Conservation (phyloP, 2,888 invertebrate genomes). For the Altica lythri region DNA sequence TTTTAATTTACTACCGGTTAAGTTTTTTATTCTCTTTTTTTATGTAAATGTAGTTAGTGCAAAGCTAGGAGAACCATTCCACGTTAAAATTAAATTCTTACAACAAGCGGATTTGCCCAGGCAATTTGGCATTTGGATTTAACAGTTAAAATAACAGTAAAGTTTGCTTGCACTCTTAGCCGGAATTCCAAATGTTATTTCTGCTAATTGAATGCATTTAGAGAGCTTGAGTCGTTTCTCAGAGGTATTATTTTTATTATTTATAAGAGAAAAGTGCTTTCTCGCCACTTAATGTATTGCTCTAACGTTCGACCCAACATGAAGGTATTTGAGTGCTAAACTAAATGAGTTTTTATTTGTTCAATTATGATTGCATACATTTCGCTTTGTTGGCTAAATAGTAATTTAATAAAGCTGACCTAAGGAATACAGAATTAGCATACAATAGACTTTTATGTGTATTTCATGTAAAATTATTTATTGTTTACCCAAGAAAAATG, state of each 20-base stretch:
- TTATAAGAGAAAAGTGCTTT: slow-evolving; percentile 6
- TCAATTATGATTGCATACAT: no score
- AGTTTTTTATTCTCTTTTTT: not conserved
- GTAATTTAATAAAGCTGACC: no score
- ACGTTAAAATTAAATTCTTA: slow-evolving; percentile 16
- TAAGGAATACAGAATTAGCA: no score
- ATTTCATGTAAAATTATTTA: no score
- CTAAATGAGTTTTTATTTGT: no score
- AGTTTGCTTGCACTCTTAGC: slow-evolving; percentile 24
- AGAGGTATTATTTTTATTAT: slow-evolving; percentile 6
- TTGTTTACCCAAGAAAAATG: no score
- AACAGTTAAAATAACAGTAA: slow-evolving; percentile 23
- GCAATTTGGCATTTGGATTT: slow-evolving; percentile 25
- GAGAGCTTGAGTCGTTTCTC: slow-evolving; percentile 11
- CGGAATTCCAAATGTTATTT: slow-evolving; percentile 29
- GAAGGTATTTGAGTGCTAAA: no score
- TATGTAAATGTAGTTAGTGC: slow-evolving; percentile 5
- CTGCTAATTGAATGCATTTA: slow-evolving; percentile 32
- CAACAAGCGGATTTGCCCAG: slow-evolving; percentile 16
- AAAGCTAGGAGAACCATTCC: not conserved
- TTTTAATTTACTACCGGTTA: slow-evolving; percentile 3
- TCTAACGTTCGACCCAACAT: no score
- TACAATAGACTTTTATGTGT: no score
- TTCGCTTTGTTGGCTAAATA: no score
- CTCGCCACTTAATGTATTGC: slow-evolving; percentile 1